Conservation (phyloP, 2,113 vertebrate species). For the Pelusios castaneus region DNA sequence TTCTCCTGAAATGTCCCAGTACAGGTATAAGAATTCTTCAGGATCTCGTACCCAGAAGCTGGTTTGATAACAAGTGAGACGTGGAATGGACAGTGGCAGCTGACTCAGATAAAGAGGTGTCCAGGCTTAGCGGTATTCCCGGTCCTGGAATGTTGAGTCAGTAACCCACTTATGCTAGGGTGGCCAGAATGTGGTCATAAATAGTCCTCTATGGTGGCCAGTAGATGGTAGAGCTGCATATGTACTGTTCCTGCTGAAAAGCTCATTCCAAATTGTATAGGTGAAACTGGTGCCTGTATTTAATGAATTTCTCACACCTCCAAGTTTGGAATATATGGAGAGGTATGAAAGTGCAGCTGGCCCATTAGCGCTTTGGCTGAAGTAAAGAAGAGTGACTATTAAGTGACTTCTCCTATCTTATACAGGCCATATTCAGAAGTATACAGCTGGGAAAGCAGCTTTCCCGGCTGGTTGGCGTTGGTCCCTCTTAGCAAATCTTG, state of each 20-base stretch:
- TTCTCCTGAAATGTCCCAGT: background rate
- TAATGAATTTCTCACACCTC: background rate
- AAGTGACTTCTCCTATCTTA: background rate
- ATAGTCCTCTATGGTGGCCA: background rate
- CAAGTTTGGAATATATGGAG: background rate
- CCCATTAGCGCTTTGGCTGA: background rate
- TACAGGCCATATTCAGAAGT: background rate
- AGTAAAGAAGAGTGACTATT: background rate
- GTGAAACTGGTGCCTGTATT: background rate
- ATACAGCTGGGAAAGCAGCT: background rate
- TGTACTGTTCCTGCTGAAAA: background rate
- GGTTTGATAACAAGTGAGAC: background rate
- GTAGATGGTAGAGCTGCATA: background rate
- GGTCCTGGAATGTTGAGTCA: background rate
- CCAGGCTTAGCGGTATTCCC: background rate
- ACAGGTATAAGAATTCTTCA: background rate
- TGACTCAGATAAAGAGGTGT: background rate
- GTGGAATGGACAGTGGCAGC: background rate
- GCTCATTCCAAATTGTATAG: background rate
- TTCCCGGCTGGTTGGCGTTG: background rate
- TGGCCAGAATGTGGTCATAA: background rate
- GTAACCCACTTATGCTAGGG: background rate
- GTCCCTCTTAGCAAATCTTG: background rate
- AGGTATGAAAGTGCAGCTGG: background rate
- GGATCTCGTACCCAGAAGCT: background rate